Base-by-base conservation (phyloP, 2,888 invertebrate species). In the Drosophila pegasa region DNA sequence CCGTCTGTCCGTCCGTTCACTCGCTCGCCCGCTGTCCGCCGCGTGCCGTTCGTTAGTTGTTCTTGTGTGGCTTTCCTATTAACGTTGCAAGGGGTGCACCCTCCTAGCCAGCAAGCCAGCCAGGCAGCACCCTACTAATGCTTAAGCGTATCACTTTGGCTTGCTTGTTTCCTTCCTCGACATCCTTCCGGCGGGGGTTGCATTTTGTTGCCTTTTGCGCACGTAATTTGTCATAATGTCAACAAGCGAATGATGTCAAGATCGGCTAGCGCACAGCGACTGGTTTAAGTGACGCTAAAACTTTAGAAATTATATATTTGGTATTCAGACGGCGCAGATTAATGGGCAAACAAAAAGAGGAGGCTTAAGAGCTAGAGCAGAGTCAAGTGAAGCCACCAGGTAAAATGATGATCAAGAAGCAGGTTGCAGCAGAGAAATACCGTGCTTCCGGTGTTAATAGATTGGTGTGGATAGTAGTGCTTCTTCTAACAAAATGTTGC, bases 201-300 rank as follows among this genome's bases (percentile, higher is more conserved):
- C 50, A 50, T 76, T 67, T 78, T 78, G 75, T 78, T 78, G 78
- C 58, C 82, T 64, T 71, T 77, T 68, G 79, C 74, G 72, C 79
- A 79, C 75, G 68, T 88, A 86, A 86, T 86, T 86, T 86, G 85
- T 88, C 88, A 80, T 75, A 81, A 86, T 86, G 85, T 88, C 88
- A 86, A 86, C 88, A 86, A 72, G 86, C 81, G 62, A 78, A 45
- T 61, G 58, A 63, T 63, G 62, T 35, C 62, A 35, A 18, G 41
- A 62, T 63, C 62, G 27, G 18, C 33, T 31, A 45, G 45, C 35
- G 40, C 14, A 43, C 37, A 59, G 51, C 65, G 59, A 73, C 45
- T 59, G 62, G 18, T 20, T 25, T 57, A 25, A 50, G 35, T 12
- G n/a, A 20, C 7, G 25, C 35, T 37, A 38, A 5, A 18, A 58